Percentiles rank a stretch among this genome's conserved stretches.
Conservation (phyloP, 1,140 invertebrate species). For the Drosophila sucinea region DNA sequence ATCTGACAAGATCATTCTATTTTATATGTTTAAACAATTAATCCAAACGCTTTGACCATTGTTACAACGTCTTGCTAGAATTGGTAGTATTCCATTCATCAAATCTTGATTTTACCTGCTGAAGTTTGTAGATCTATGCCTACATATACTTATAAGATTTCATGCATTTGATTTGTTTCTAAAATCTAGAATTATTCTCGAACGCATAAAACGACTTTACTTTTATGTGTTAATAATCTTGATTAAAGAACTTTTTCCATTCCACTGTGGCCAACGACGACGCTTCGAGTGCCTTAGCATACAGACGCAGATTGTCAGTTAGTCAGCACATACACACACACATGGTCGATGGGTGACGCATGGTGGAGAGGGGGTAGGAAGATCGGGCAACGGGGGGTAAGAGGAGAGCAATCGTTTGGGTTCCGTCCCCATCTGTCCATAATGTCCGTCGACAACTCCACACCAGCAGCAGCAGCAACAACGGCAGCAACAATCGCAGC, state of each 20-base stretch:
- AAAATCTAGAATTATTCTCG: background rate
- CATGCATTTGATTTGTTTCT: background rate
- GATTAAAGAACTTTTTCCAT: background rate
- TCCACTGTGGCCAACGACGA: slow-evolving; percentile 42
- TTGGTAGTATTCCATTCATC: too few relatives aligned
- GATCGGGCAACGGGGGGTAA: slow-evolving; percentile 38
- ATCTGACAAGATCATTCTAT: too few relatives aligned
- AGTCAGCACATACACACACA: slow-evolving; percentile 49
- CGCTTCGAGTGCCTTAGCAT: slow-evolving; percentile 40
- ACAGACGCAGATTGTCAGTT: slow-evolving; percentile 66
- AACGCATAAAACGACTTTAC: too few relatives aligned
- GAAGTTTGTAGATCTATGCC: too few relatives aligned
- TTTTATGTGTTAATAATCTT: background rate
- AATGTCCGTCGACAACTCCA: slow-evolving; percentile 59
- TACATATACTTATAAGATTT: too few relatives aligned
- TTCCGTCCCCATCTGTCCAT: slow-evolving; percentile 68
- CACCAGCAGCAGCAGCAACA: slow-evolving; percentile 53
- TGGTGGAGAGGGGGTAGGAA: background rate
- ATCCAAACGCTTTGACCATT: background rate
- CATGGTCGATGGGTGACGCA: slow-evolving; percentile 37
- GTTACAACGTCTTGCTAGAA: background rate
- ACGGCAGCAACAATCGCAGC: slow-evolving; percentile 28
- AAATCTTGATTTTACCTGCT: too few relatives aligned
- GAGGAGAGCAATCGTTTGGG: slow-evolving; percentile 19
- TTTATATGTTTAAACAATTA: too few relatives aligned